Percentiles rank a stretch among this genome's conserved stretches.
These are phyloP conservation scores for Myioborus miniatus DNA, from an alignment of 2,797 vertebrate genomes.

Conservation along the genomic window DNA sequence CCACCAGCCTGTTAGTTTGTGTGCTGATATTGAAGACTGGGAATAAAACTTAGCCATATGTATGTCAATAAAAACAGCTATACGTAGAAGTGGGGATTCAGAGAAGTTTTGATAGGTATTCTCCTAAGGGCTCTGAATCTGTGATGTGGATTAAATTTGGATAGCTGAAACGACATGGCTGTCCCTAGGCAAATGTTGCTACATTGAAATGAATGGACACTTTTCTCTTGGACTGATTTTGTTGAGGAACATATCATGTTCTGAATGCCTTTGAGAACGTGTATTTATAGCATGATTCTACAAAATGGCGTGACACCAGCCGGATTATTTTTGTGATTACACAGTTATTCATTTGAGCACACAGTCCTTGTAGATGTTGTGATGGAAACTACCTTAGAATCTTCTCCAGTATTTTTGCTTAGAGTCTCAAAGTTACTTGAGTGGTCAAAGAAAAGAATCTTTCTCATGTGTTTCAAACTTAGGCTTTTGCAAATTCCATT, in stretches of 20 bases:
- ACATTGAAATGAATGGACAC: neutral
- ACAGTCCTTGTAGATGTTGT: neutral
- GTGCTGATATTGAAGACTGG: neutral
- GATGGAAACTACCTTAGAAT: neutral
- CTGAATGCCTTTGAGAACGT: neutral
- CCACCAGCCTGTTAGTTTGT: neutral
- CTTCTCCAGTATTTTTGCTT: neutral
- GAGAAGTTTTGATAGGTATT: neutral
- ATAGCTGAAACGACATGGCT: neutral
- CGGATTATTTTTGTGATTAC: neutral
- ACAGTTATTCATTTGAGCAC: neutral
- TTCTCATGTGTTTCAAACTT: neutral
- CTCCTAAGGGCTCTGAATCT: neutral
- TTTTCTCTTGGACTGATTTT: neutral
- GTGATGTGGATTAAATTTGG: neutral
- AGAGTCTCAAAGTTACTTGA: neutral
- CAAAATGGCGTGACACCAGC: neutral
- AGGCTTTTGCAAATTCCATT: neutral
- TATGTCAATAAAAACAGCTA: neutral
- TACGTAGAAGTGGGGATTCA: neutral
- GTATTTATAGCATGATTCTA: neutral
- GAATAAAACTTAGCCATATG: neutral
- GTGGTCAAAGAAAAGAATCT: neutral
- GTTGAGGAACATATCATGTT: neutral
- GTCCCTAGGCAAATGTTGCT: neutral